phyloP scores from a whole-genome alignment of 2,113 vertebrate species.

The Aepyceros melampus region DNA sequence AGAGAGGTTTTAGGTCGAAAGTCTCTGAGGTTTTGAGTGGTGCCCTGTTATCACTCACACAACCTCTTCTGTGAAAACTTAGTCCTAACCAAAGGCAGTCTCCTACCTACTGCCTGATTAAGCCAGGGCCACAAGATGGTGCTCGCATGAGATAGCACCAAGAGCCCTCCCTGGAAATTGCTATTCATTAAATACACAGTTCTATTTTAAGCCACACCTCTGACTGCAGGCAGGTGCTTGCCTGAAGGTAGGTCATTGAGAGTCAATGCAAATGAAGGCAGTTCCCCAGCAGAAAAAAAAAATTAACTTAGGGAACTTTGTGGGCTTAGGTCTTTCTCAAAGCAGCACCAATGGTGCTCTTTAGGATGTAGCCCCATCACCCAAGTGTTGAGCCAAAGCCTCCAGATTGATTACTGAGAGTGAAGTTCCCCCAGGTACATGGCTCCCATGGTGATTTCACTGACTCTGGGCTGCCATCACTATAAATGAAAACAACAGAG shows the following conservation, averaged over 20 bases:
- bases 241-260: constrained; percentile 48
- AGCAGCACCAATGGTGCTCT: not conserved
- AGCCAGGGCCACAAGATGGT: not conserved
- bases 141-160: not conserved
- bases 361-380: not conserved
- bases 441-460: not conserved
- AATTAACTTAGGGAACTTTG: not conserved
- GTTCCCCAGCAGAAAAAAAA: constrained; percentile 15
- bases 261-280: constrained; percentile 60
- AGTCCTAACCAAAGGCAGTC: not conserved
- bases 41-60: not conserved
- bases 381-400: not conserved
- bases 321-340: constrained; percentile 12
- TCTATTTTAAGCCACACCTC: constrained; percentile 60
- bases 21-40: not conserved
- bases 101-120: not conserved
- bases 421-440: not conserved
- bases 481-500: constrained; percentile 1
- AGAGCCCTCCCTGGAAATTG: not conserved
- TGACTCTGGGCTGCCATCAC: not conserved
- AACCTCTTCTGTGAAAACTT: not conserved
- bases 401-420: not conserved
- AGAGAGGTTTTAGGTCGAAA: constrained; percentile 12
- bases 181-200: constrained; percentile 7
- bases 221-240: constrained; percentile 12